Conservation (phyloP, 2,797 vertebrate genomes). For the Sebastes nivosus region DNA sequence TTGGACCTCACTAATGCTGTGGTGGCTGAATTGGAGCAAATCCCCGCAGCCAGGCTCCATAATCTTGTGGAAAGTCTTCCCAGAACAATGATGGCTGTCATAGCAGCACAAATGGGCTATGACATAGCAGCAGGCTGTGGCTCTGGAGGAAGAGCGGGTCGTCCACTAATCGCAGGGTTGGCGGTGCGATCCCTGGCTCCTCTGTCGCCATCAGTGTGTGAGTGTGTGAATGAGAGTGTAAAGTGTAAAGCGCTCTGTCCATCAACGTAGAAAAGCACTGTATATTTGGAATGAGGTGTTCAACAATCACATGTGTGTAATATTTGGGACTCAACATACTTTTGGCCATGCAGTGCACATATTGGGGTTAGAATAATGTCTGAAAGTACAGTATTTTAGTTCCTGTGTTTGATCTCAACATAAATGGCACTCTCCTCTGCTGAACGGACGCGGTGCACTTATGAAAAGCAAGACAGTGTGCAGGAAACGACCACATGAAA, state of each 20-base stretch:
- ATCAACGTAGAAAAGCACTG: background rate
- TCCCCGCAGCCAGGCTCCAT: background rate
- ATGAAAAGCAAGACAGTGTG: background rate
- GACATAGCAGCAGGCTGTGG: background rate
- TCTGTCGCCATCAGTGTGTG: background rate
- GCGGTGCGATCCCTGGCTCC: background rate
- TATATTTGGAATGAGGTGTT: background rate
- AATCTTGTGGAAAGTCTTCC: background rate
- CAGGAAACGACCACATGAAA: constrained; percentile 14
- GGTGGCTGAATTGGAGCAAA: background rate
- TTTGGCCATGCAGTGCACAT: background rate
- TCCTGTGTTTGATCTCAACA: background rate
- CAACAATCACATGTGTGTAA: background rate
- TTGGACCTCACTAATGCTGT: background rate
- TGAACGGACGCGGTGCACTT: background rate
- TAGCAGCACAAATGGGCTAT: background rate
- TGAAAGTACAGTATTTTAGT: background rate
- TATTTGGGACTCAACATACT: background rate
- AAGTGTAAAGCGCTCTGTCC: background rate
- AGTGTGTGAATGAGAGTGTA: background rate
- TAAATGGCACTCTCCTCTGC: background rate
- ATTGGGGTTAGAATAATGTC: background rate
- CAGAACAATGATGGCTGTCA: background rate
- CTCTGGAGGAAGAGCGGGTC: background rate
- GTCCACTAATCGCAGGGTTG: background rate